These are phyloP conservation scores for Hypomecis punctinalis DNA, from an alignment of 2,888 invertebrate genomes.

Conservation along the genomic window DNA sequence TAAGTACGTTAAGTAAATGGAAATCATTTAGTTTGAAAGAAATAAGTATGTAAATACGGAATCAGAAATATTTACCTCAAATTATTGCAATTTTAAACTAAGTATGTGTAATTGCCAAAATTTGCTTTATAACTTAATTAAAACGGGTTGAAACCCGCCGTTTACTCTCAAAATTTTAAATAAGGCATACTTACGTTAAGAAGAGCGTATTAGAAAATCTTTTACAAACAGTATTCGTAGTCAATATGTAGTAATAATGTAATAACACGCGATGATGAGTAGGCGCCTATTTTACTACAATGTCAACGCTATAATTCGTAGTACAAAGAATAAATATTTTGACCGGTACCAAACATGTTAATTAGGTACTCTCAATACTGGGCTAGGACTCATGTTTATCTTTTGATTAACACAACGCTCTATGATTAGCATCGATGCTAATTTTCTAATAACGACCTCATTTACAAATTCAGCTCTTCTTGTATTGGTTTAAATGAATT, in stretches of 20 bases:
- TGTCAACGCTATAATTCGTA: conserved; percentile 32
- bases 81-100: too few species aligned
- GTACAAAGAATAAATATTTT: conserved; percentile 42
- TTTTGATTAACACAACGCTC: conserved; percentile 53
- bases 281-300: conserved; percentile 6
- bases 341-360: conserved; percentile 53
- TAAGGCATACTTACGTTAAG: too few species aligned
- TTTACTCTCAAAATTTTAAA: too few species aligned
- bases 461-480: conserved; percentile 39
- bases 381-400: conserved; percentile 49
- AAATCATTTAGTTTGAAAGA: background rate
- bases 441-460: conserved; percentile 42
- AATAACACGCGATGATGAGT: background rate
- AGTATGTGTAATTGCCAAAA: too few species aligned
- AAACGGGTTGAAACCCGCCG: too few species aligned
- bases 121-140: too few species aligned
- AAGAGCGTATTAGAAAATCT: too few species aligned
- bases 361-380: conserved; percentile 47
- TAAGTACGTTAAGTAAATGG: conserved; percentile 1
- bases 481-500: conserved; percentile 23
- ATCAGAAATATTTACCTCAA: too few species aligned
- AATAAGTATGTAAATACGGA: background rate
- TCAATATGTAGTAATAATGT: background rate
- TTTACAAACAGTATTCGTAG: background rate
- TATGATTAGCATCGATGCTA: conserved; percentile 49